A percentile compares a stretch with the other conserved stretches of the same genome.
Evolutionary conservation across 2,797 vertebrate species (phyloP).

Genomic region (Macrochelys suwanniensis): DNA sequence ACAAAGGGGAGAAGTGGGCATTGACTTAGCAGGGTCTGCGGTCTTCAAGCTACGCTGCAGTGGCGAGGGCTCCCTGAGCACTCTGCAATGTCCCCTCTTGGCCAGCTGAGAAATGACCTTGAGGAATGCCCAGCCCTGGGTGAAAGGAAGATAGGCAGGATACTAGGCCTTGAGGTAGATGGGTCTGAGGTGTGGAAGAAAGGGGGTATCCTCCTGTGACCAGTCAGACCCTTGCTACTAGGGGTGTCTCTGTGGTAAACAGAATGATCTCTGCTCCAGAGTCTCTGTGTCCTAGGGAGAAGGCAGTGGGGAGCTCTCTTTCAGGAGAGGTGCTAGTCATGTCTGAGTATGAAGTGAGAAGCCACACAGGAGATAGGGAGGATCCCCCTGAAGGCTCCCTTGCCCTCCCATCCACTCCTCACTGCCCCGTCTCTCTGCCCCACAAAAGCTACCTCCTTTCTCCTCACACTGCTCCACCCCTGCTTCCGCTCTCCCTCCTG

Average conservation of each 20-base stretch:
- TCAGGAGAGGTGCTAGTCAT: neutral
- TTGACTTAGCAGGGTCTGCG: neutral
- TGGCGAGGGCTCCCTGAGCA: neutral
- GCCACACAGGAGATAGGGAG: neutral
- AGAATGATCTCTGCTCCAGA: neutral
- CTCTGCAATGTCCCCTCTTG: neutral
- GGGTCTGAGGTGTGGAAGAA: neutral
- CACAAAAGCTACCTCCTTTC: neutral
- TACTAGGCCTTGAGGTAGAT: neutral
- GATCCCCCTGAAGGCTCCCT: neutral
- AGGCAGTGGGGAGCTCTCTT: neutral
- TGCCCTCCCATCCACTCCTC: neutral
- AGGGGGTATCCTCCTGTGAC: neutral
- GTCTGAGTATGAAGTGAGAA: neutral
- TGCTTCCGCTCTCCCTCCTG: neutral
- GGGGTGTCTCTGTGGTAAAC: neutral
- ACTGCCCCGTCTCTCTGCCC: accelerated
- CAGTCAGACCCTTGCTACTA: neutral
- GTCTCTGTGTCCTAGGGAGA: neutral
- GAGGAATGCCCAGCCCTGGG: neutral
- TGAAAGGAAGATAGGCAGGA: neutral
- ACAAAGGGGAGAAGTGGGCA: neutral
- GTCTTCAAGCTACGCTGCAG: neutral
- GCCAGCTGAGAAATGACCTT: neutral
- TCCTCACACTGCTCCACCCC: neutral